Conservation (phyloP, 2,888 invertebrate genomes). For the Pomacea canaliculata region DNA sequence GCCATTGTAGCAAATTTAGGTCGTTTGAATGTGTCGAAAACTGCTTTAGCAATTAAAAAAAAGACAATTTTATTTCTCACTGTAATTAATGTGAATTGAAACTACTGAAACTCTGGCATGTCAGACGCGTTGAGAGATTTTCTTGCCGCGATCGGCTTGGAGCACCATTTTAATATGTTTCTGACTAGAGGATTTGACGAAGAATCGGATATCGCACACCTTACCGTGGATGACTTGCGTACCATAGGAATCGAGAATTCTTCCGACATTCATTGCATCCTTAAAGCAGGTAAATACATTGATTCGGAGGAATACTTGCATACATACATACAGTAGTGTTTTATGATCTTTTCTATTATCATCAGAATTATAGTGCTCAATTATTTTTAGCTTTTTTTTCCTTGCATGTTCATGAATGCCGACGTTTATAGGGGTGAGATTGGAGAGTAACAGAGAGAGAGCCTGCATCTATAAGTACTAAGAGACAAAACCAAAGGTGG, state of each 20-base stretch:
- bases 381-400: not conserved
- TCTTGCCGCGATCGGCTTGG: conserved; percentile 49
- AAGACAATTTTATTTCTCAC: too few species aligned
- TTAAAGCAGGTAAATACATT: conserved; percentile 41
- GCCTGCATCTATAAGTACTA: too few species aligned
- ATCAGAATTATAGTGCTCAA: not conserved
- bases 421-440: not conserved
- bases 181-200: conserved; percentile 58
- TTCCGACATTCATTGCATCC: conserved; percentile 27
- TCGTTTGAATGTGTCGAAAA: too few species aligned
- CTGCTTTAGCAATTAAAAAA: too few species aligned
- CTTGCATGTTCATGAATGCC: not conserved
- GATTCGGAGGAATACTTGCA: not conserved
- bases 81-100: too few species aligned
- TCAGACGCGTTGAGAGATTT: conserved; percentile 52
- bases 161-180: conserved; percentile 57
- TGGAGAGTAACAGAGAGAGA: too few species aligned
- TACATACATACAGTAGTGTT: too few species aligned
- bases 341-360: too few species aligned
- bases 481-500: too few species aligned
- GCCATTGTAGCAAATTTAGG: too few species aligned
- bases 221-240: conserved; percentile 52
- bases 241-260: conserved; percentile 11
- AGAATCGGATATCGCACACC: conserved; percentile 54
- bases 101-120: conserved; percentile 23